These are phyloP conservation scores for Imbricaverruca yamaguchii DNA, from an alignment of 2,888 invertebrate species.

Conservation along the genomic window DNA sequence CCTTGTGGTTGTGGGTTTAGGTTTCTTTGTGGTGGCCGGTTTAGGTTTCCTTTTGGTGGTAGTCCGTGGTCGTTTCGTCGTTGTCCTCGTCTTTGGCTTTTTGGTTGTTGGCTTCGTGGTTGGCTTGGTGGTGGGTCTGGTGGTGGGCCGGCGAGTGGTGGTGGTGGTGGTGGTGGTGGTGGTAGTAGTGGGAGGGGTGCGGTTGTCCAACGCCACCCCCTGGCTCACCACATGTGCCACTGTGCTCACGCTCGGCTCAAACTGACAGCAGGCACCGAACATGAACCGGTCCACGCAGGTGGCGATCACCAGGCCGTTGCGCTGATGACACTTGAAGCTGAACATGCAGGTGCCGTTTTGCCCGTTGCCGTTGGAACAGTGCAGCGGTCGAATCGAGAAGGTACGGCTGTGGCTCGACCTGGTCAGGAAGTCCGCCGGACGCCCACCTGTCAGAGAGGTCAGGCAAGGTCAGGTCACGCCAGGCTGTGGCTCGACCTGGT, in stretches of 20 bases:
- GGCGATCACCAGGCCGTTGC: slow-evolving; percentile 74
- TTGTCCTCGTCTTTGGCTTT: slow-evolving; percentile 18
- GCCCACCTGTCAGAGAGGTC: too few relatives aligned
- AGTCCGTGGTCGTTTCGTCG: slow-evolving; percentile 23
- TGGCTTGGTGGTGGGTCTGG: not conserved
- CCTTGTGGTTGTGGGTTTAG: slow-evolving; percentile 32
- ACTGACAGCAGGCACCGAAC: slow-evolving; percentile 82
- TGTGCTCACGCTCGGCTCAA: not conserved
- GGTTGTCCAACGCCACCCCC: not conserved
- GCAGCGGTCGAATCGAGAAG: not conserved
- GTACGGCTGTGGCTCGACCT: too few relatives aligned
- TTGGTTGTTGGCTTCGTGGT: slow-evolving; percentile 19
- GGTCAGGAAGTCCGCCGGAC: too few relatives aligned
- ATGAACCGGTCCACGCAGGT: slow-evolving; percentile 87
- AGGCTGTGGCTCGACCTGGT: too few relatives aligned
- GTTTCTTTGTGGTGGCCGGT: slow-evolving; percentile 24
- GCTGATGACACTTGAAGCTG: slow-evolving; percentile 75
- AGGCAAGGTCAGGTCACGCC: too few relatives aligned
- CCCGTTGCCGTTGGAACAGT: not conserved
- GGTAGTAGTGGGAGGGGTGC: slow-evolving; percentile 5
- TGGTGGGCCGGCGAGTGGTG: not conserved
- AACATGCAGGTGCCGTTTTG: slow-evolving; percentile 74
- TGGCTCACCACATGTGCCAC: not conserved
- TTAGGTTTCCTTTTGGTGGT: not conserved
- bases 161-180: slow-evolving; percentile 22